Conservation (phyloP, 2,888 invertebrate genomes). For the Pteria penguin region DNA sequence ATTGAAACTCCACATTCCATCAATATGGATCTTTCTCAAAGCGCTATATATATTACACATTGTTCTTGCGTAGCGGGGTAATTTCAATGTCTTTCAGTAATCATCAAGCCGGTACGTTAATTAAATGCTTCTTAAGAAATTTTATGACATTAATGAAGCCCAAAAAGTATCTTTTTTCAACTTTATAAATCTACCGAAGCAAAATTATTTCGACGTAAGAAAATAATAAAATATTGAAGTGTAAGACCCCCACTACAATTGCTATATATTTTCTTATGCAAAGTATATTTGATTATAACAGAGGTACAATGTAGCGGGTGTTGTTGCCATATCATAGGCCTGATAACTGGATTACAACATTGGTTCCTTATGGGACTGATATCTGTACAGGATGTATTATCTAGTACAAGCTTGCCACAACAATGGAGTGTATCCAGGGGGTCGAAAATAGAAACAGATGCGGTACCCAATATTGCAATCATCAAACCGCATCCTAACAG, state of each 20-base stretch:
- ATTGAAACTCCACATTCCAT: neutral
- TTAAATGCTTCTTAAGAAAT: neutral
- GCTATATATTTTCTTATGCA: neutral
- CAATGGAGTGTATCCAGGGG: conserved; percentile 23
- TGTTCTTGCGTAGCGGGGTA: neutral
- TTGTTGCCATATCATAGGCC: neutral
- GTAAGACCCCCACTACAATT: neutral
- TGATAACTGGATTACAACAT: neutral
- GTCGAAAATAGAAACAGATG: conserved; percentile 12
- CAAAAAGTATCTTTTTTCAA: neutral
- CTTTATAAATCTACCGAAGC: too few species aligned
- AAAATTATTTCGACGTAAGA: too few species aligned
- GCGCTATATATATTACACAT: neutral
- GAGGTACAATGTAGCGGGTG: neutral
- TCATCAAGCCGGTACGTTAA: neutral
- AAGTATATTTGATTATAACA: too few species aligned
- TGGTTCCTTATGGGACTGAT: conserved; percentile 16
- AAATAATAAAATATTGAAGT: too few species aligned
- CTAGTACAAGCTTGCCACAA: conserved; percentile 20
- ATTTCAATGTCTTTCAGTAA: neutral
- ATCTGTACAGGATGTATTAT: neutral
- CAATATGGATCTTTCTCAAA: neutral
- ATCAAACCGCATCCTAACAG: conserved; percentile 2
- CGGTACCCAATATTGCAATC: conserved; percentile 11
- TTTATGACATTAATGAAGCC: neutral